Evolutionary conservation across 1,140 invertebrate species (phyloP).

Genomic region (Ceratina japonica): DNA sequence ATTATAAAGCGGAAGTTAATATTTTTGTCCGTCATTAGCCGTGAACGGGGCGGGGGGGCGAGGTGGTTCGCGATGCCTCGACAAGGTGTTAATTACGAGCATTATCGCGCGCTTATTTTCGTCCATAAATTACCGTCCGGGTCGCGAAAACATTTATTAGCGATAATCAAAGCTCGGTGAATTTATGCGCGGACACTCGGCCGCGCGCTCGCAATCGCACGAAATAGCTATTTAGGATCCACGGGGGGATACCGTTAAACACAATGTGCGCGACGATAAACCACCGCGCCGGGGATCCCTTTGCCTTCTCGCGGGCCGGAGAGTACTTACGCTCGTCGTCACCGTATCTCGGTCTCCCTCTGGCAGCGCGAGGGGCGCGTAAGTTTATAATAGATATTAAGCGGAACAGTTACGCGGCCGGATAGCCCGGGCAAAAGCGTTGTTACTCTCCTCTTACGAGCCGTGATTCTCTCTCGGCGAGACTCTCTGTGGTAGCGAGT

Average conservation of each 20-base stretch:
- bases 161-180: conserved; percentile 9
- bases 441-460: conserved; percentile 34
- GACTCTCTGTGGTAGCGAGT: background rate
- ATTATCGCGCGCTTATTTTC: conserved; percentile 18
- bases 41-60: background rate
- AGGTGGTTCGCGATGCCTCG: background rate
- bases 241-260: conserved; percentile 33
- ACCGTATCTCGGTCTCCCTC: background rate
- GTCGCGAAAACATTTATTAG: conserved; percentile 26
- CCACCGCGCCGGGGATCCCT: background rate
- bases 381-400: conserved; percentile 40
- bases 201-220: background rate
- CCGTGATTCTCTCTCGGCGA: conserved; percentile 29
- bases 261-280: conserved; percentile 27
- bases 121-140: background rate
- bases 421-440: conserved; percentile 17
- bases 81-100: conserved; percentile 39
- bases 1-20: background rate
- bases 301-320: background rate
- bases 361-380: conserved; percentile 8
- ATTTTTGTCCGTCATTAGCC: background rate
- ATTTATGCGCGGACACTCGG: background rate
- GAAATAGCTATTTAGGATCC: conserved; percentile 13
- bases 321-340: background rate
- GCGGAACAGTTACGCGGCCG: conserved; percentile 39